Evolutionary conservation across 2,113 vertebrate genomes (phyloP).

Genomic region (Neogobius melanostomus): DNA sequence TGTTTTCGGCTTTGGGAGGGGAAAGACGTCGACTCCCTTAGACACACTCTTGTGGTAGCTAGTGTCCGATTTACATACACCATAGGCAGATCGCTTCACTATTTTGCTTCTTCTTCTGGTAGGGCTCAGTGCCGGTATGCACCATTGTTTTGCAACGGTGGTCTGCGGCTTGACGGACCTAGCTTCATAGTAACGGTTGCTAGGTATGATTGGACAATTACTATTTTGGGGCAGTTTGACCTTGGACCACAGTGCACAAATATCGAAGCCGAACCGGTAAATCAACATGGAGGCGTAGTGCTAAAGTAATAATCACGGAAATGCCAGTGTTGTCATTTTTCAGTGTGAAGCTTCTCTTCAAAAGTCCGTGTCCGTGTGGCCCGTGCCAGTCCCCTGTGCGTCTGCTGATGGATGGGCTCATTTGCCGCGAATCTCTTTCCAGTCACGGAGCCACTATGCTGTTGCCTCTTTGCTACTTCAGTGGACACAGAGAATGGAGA

Average conservation of each 20-base stretch:
- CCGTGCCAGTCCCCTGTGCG: constrained; percentile 27
- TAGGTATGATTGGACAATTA: no score
- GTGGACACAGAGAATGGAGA: constrained; percentile 23
- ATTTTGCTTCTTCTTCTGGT: no score
- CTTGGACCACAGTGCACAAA: neutral
- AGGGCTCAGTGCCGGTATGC: no score
- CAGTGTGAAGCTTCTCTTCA: constrained; percentile 10
- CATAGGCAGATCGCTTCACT: no score
- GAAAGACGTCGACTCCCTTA: no score
- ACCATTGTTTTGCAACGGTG: no score
- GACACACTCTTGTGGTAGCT: no score
- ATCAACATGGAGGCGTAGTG: neutral
- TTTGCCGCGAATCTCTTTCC: constrained; percentile 58
- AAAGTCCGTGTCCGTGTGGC: constrained; percentile 15
- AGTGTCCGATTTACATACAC: no score
- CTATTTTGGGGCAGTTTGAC: neutral
- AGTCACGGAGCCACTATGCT: constrained; percentile 45
- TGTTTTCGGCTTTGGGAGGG: no score
- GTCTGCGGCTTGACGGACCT: no score
- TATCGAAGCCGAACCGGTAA: neutral
- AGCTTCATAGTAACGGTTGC: no score
- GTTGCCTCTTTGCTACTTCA: constrained; percentile 39
- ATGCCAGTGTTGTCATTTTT: constrained; percentile 43
- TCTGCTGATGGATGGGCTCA: constrained; percentile 74
- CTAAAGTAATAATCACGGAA: constrained; percentile 27